Evolutionary conservation across 2,797 vertebrate genomes (phyloP), one percentile per base, ranked within the genome.

Genomic region (Diglossa cyanea): DNA sequence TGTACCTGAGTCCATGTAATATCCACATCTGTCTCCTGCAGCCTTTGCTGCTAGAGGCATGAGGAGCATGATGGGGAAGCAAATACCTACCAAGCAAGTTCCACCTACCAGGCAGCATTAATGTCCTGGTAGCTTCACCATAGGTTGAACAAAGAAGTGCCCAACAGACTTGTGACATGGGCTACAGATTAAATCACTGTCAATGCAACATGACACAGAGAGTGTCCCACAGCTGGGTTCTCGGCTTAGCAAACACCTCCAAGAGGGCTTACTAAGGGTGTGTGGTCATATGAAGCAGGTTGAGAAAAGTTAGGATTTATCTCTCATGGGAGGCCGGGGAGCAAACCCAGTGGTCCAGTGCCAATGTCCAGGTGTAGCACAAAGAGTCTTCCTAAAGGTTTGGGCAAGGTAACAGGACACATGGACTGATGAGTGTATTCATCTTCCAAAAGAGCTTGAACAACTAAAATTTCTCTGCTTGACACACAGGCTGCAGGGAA

Each of bases 51-150:
- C 25, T 50, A 48, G 12, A 73, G 23, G 42, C 33, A 44, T 0
- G 23, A 57, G 48, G 44, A 91, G 11, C 28, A 17, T 0, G 7
- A 62, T 14, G 25, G 33, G n/a, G 63, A 87, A 76, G 55, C 25
- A 79, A 84, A 48, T 23, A 44, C 31, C n/a, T 70, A n/a, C n/a
- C n/a, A n/a, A n/a, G n/a, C 51, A 40, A 70, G 55, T 54, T 73
- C 48, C 25, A 79, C n/a, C 54, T 58, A 18, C 7, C 39, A 68
- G 42, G 58, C 44, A 85, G 39, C 68, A 35, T 51, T 79, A 89
- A 76, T 0, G 0, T n/a, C 15, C n/a, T 12, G 6, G 40, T 26
- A 70, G 35, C 71, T 73, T 58, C 67, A 42, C 54, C 0, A 0
- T 3, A 67, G 33, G 57, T 1, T 72, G 55, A 44, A 74, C 42